A percentile compares a stretch with the other conserved stretches of the same genome.
Conservation (phyloP, 1,140 invertebrate species). For the Bombyx mandarina region DNA sequence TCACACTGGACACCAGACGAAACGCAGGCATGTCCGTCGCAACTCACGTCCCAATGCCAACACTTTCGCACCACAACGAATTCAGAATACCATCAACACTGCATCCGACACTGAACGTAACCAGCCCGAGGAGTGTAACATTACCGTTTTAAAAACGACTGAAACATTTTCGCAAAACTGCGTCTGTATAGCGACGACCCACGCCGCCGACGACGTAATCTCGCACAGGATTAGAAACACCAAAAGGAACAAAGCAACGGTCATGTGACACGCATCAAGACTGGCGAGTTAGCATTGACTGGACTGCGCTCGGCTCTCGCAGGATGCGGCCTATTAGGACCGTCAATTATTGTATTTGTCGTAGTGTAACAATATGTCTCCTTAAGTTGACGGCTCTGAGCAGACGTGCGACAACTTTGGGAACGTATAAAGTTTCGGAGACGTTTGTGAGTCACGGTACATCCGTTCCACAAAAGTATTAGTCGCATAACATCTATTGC, state of each 20-base stretch:
- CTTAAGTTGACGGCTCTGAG: conserved; percentile 35
- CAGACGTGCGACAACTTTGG: conserved; percentile 22
- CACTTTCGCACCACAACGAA: conserved; percentile 12
- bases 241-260: too few relatives aligned
- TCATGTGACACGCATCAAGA: conserved; percentile 15
- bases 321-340: conserved; percentile 62
- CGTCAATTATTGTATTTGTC: conserved; percentile 65
- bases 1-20: conserved; percentile 55
- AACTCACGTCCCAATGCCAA: conserved; percentile 29
- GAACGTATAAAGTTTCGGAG: too few relatives aligned
- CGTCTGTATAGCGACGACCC: neutral
- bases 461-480: neutral
- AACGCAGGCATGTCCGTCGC: conserved; percentile 62
- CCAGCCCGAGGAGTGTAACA: too few relatives aligned
- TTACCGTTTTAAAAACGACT: too few relatives aligned
- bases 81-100: conserved; percentile 38
- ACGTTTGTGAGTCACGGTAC: too few relatives aligned
- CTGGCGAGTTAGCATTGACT: conserved; percentile 57
- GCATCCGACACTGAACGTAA: conserved; percentile 32
- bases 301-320: conserved; percentile 41
- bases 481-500: too few relatives aligned
- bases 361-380: conserved; percentile 57
- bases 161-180: too few relatives aligned
- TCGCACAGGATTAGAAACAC: conserved; percentile 17
- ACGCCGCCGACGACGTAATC: conserved; percentile 24